Evolutionary conservation across 2,797 vertebrate genomes (phyloP), one percentile per base, ranked within the genome.

Genomic region (Knipowitschia caucasica): DNA sequence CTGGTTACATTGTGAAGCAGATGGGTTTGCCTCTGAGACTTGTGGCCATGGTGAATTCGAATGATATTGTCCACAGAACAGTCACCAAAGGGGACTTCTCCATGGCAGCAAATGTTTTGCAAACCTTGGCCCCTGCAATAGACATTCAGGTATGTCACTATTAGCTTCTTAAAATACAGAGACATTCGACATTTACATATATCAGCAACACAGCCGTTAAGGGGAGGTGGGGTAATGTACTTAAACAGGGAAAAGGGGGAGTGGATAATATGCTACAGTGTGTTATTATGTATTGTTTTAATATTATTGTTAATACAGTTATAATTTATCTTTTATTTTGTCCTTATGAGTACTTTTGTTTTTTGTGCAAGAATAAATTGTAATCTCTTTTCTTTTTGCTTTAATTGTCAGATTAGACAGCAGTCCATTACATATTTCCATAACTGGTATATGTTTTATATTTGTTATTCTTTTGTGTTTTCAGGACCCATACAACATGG

Each of bases 401-500:
- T n/a, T 5, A 35, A 34, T 4, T 15, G 15, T 36, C 18, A 3
- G 15, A 7, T 8, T 17, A 36, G 6, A 36, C 15, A 34, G 31
- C 11, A 39, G 18, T 3, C 18, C 17, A n/a, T n/a, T 21, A 17
- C 15, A n/a, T n/a, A n/a, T 18, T 15, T 38, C 10, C 35, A 8
- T 38, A 38, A 38, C 18, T 38, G 4, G 7, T 34, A 26, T 26
- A 44, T 44, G 8, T 17, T 26, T 14, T 12, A 15, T 27, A 1
- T 56, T 2, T 8, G 30, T 33, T n/a, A 7, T 40, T 39, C 46
- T 10, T 31, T 51, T 9, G 17, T 7, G 7, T 18, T 35, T 53
- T 17, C 44, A 98, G 96, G 92, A 95, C 31, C 94, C 96, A 0
- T 98, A 96, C 81, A 98, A 98, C 53, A 78, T 96, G 91, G 95